Base-by-base conservation (phyloP, 2,888 invertebrate genomes). In the Lomographa bimaculata region DNA sequence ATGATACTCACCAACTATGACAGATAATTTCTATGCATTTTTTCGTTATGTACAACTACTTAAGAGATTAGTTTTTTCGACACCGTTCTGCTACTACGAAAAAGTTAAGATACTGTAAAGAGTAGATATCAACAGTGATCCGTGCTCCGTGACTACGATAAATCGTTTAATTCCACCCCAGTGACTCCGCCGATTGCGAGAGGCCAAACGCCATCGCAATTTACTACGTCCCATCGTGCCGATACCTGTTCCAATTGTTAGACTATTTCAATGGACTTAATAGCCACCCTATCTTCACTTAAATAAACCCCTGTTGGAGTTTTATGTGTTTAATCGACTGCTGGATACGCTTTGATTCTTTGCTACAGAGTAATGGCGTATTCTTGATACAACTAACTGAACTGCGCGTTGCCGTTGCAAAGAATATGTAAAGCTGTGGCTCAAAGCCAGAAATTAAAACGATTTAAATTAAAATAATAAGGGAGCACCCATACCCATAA, bases 161-260 rank as follows among this genome's bases (percentile, higher is more conserved):
- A 81, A 85, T 84, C 83, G 82, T 79, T 85, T 85, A 80, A 84
- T 84, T 84, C 82, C 78, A 77, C 74, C 73, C 76, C 66, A 64
- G 77, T 81, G 84, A 78, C 71, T 82, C 68, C 67, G 59, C 69
- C 80, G 79, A 83, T 80, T 79, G 79, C 75, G 71, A 80, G 66
- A 76, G 76, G 75, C 73, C 71, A 68, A 74, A 70, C 65, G 70
- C 72, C 70, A 72, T 74, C 70, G 74, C 73, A 77, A 80, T 79
- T 81, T 83, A 82, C 77, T 71, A 64, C 63, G 51, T 64, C 58
- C 57, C 45, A 54, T 47, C 46, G 56, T 50, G 50, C 57, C 65
- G 64, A 67, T 70, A 69, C 64, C 68, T 70, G 64, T 56, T 66
- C 53, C 64, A 60, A 70, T 73, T 64, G 64, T 43, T 58, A 51